Evolutionary conservation across 2,888 invertebrate genomes (phyloP).

Genomic region (Deilephila elpenor): DNA sequence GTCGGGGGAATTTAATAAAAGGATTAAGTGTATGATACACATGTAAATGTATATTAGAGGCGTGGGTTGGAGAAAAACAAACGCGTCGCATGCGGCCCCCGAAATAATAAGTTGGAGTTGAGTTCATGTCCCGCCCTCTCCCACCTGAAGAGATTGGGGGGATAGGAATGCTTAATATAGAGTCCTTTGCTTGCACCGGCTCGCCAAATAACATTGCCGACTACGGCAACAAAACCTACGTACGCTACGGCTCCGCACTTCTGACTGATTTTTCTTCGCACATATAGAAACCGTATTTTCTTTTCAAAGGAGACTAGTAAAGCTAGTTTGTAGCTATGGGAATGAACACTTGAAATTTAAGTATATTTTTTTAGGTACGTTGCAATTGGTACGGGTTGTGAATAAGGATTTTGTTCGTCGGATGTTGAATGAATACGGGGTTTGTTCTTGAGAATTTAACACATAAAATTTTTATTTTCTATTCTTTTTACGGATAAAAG

Average conservation of each 20-base stretch:
- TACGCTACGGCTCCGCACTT: constrained; percentile 47
- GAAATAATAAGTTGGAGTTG: constrained; percentile 81
- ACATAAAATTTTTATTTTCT: neutral
- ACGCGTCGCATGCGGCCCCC: constrained; percentile 71
- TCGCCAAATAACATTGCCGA: constrained; percentile 78
- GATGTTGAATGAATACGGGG: neutral
- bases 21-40: constrained; percentile 69
- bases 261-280: constrained; percentile 51
- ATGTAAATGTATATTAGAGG: constrained; percentile 67
- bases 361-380: constrained; percentile 15
- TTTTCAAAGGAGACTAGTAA: constrained; percentile 26
- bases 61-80: constrained; percentile 74
- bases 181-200: constrained; percentile 80
- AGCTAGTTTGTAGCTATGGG: constrained; percentile 22
- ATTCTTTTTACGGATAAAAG: neutral
- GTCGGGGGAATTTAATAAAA: constrained; percentile 72
- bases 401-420: neutral
- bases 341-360: constrained; percentile 16
- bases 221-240: constrained; percentile 63
- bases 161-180: constrained; percentile 83
- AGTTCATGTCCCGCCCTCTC: constrained; percentile 71
- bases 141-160: constrained; percentile 80
- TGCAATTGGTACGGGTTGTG: neutral
- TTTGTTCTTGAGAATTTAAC: neutral
- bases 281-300: constrained; percentile 26